Evolutionary conservation across 2,113 vertebrate genomes (phyloP), one percentile per base, ranked within the genome.

Genomic region (Propithecus coquereli): DNA sequence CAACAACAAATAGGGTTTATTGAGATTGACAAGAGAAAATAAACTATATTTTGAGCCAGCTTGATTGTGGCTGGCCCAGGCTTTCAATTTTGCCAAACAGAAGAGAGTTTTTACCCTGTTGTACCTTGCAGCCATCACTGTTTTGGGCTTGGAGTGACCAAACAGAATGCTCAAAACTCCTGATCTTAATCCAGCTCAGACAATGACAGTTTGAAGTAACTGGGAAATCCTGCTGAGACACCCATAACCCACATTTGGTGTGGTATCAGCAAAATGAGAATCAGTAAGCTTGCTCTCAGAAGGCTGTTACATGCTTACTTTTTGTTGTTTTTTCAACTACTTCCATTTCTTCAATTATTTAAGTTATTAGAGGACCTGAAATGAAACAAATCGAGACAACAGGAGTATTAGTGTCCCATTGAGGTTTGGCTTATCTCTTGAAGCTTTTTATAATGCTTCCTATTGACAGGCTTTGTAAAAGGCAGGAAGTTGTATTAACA

Each of bases 1-100:
- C 97, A 92, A 73, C 93, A 32, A 87, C 90, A 95, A 92, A 90
- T 90, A 94, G 47, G 45, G 45, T 71, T 90, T 95, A 32, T 47
- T 52, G 59, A 96, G 93, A 94, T 84, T 96, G 96, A 97, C 80
- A 90, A 95, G 82, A 96, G 91, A 93, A 94, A 91, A 90, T 81
- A 92, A 95, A 94, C 95, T 57, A 27, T 34, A 27, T 74, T 84
- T 92, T 47, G 34, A 79, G 83, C 73, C 0, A 4, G 52, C 57
- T 73, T 71, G 68, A 94, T 74, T 2, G 2, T 59, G 80, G 34
- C 70, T 40, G 27, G 25, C 95, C 90, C 90, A 23, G 85, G 59
- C 91, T 94, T 76, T 81, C 88, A 52, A 9, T 83, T 96, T 80
- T 94, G 22, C 71, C n/a, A 23, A 20, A 91, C 63, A 63, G 59